phyloP scores from a whole-genome alignment of 2,113 vertebrate genomes.

The Xenopus borealis region DNA sequence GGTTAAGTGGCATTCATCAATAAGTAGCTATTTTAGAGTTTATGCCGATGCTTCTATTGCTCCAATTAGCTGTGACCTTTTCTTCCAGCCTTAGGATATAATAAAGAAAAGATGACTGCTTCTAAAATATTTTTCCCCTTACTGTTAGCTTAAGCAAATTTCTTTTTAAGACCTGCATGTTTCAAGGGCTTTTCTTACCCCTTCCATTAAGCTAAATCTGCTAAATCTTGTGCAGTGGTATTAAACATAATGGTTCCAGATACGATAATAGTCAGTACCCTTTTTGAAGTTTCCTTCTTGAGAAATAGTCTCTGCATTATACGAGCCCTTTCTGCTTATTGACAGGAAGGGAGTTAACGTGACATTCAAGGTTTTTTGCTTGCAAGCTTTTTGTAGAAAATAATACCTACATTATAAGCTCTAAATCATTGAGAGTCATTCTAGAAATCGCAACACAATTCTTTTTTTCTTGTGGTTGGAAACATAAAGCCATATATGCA shows the following conservation, averaged over 20 bases:
- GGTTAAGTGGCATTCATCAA: slow-evolving; percentile 49
- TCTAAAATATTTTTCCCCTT: slow-evolving; percentile 54
- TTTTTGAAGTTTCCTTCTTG: slow-evolving; percentile 57
- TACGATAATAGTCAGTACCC: slow-evolving; percentile 54
- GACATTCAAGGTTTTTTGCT: too few relatives aligned
- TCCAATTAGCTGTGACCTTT: slow-evolving; percentile 63
- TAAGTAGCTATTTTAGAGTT: slow-evolving; percentile 41
- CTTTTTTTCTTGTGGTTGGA: too few relatives aligned
- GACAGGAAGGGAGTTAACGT: slow-evolving; percentile 11
- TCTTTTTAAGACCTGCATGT: slow-evolving; percentile 40
- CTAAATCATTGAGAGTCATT: too few relatives aligned
- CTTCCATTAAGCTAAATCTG: slow-evolving; percentile 46
- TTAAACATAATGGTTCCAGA: slow-evolving; percentile 51
- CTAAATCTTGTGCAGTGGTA: slow-evolving; percentile 47
- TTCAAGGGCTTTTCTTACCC: slow-evolving; percentile 22
- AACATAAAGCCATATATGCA: too few relatives aligned
- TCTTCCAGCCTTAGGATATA: slow-evolving; percentile 50
- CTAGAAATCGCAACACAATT: too few relatives aligned
- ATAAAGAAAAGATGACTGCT: slow-evolving; percentile 53
- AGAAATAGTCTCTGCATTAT: slow-evolving; percentile 52
- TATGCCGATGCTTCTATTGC: slow-evolving; percentile 45
- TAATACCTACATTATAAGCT: too few relatives aligned
- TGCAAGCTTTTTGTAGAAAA: too few relatives aligned
- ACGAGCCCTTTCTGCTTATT: slow-evolving; percentile 39
- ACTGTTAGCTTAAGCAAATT: slow-evolving; percentile 60